These are phyloP conservation scores for Sminthopsis crassicaudata DNA, from an alignment of 2,113 vertebrate genomes.

Conservation along the genomic window DNA sequence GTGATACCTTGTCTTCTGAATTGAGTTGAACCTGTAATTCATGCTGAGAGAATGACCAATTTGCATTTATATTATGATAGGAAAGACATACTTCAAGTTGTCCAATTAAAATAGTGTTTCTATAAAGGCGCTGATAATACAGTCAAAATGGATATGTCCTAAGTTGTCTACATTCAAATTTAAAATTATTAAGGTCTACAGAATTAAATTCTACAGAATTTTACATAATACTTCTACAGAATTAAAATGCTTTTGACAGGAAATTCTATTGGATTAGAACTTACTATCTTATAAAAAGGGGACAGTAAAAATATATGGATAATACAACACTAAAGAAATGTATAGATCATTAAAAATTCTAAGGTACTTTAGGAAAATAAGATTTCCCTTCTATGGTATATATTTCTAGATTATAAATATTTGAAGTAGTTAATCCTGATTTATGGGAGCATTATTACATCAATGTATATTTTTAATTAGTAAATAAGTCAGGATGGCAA, in stretches of 20 bases:
- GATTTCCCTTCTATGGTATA: neutral
- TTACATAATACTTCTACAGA: neutral
- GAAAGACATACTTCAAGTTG: neutral
- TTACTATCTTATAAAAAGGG: slow-evolving; percentile 14
- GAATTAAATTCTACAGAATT: too few species aligned
- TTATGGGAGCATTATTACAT: neutral
- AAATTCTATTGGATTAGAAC: neutral
- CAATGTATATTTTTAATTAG: neutral
- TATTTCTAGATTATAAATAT: neutral
- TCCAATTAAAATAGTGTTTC: neutral
- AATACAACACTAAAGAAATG: neutral
- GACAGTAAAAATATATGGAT: neutral
- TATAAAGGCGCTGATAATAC: too few species aligned
- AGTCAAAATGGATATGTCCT: neutral
- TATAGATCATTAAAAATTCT: slow-evolving; percentile 7
- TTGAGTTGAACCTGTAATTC: neutral
- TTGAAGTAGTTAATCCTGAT: neutral
- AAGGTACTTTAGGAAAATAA: neutral
- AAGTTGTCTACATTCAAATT: neutral
- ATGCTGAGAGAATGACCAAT: neutral
- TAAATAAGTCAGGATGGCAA: neutral
- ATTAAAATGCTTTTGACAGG: neutral
- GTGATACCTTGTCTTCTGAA: neutral
- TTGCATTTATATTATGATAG: neutral
- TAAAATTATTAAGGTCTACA: neutral